Conservation (phyloP, 2,888 invertebrate species). For the Acleris emargana region DNA sequence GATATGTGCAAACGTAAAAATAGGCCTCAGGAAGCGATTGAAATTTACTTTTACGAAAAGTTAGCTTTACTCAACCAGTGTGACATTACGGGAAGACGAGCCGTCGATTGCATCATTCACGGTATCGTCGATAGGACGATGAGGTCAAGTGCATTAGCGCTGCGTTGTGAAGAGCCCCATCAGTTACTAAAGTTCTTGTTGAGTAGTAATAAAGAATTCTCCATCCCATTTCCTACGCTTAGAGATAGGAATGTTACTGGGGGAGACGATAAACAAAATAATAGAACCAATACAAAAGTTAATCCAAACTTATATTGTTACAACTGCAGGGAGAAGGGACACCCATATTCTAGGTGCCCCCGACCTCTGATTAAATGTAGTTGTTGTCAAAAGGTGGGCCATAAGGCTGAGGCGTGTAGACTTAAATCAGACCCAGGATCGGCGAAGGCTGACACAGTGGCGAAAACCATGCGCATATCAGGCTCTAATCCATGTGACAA, state of each 20-base stretch:
- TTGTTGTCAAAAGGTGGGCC: conserved; percentile 11
- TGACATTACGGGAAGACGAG: background rate
- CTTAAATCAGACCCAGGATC: no score
- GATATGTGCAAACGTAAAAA: conserved; percentile 4
- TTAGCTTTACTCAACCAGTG: no score
- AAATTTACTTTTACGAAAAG: conserved; percentile 14
- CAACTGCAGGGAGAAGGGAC: conserved; percentile 32
- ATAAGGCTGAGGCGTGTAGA: no score
- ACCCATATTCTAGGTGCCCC: conserved; percentile 21
- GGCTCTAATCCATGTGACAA: conserved; percentile 22
- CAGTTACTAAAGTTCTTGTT: conserved; percentile 29
- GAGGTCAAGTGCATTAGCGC: conserved; percentile 32
- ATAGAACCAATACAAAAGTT: background rate
- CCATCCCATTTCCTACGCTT: background rate
- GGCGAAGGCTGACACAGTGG: no score
- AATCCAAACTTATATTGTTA: conserved; percentile 6
- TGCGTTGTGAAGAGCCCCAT: conserved; percentile 23
- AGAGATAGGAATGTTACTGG: background rate
- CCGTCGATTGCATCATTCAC: conserved; percentile 29
- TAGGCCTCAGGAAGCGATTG: background rate
- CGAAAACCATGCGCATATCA: conserved; percentile 27
- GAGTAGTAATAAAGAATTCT: conserved; percentile 24
- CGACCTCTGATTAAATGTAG: conserved; percentile 28
- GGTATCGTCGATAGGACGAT: conserved; percentile 31
- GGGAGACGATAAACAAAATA: background rate